Base-by-base conservation (phyloP, 2,888 invertebrate species). In the Argyra leucocephala region DNA sequence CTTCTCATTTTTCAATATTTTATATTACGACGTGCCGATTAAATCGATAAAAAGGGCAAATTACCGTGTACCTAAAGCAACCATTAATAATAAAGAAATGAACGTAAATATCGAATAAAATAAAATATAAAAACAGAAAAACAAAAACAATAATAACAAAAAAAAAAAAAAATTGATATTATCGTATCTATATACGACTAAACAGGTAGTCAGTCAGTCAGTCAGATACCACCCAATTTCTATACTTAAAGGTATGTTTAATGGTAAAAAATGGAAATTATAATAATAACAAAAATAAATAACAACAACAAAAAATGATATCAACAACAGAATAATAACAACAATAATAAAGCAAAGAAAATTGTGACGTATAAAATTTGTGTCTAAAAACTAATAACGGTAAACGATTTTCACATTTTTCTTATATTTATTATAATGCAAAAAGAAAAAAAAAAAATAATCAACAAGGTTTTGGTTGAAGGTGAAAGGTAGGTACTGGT, bases 11-110 rank as follows among this genome's bases (percentile, higher is more conserved):
- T 5, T 18, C 23, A 15, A 59, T 23, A 23, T 23, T 18, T 59
- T 22, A 26, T 62, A 59, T 62, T 59, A 64, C 62, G 57, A 58
- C 24, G 36, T 64, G 62, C 59, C 66, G 65, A 65, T 65, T 65
- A 48, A 61, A 65, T 65, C 65, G 63, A 65, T 61, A 63, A 63
- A 61, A 65, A 63, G 26, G 65, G 63, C 65, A 65, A 65, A 65
- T 65, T 65, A 63, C 65, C 65, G 63, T 65, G 65, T 63, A 65
- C 65, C 63, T 61, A 23, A 65, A 63, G 63, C 63, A 65, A 65
- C 65, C 65, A 65, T 65, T 65, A 65, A 63, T 65, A 65, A 65
- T 63, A 63, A 59, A 63, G 48, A 48, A 48, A 48, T 48, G 48
- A 48, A 48, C 48, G 48, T 48, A 48, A 48, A 48, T 48, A 18